These are phyloP conservation scores for Ataeniobius toweri DNA, from an alignment of 2,797 vertebrate genomes.

Conservation along the genomic window DNA sequence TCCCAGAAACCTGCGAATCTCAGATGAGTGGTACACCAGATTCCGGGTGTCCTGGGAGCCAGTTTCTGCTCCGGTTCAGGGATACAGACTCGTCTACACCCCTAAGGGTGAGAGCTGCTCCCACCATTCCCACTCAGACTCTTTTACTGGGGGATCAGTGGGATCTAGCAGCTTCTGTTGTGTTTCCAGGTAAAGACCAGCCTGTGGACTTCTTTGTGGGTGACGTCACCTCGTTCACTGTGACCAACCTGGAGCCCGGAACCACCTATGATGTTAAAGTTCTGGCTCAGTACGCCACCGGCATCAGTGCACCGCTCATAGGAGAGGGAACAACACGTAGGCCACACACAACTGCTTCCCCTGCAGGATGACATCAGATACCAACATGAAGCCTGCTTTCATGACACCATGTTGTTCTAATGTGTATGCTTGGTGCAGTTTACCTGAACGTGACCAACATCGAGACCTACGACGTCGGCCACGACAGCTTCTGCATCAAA, in stretches of 20 bases:
- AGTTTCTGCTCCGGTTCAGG: slow-evolving; percentile 88
- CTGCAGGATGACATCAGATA: not conserved
- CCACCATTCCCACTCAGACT: not conserved
- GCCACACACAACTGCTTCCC: slow-evolving; percentile 52
- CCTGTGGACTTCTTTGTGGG: slow-evolving; percentile 91
- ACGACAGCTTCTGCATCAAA: slow-evolving; percentile 90
- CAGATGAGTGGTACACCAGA: slow-evolving; percentile 97
- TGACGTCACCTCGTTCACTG: slow-evolving; percentile 89
- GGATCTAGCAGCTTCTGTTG: not conserved
- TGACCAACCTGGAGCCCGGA: slow-evolving; percentile 92
- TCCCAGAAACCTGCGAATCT: slow-evolving; percentile 91
- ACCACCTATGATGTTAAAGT: slow-evolving; percentile 92
- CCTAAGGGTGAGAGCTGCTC: slow-evolving; percentile 83
- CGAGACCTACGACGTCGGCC: slow-evolving; percentile 86
- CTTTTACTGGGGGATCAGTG: not conserved
- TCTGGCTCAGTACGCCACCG: slow-evolving; percentile 90
- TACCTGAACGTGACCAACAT: slow-evolving; percentile 94
- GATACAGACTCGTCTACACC: slow-evolving; percentile 92
- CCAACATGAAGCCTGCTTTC: not conserved
- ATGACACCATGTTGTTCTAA: not conserved
- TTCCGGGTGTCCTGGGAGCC: slow-evolving; percentile 97
- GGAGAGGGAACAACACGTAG: slow-evolving; percentile 94
- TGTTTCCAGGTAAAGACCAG: slow-evolving; percentile 78
- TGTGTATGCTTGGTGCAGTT: slow-evolving; percentile 73
- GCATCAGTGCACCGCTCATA: slow-evolving; percentile 84